Evolutionary conservation across 2,797 vertebrate species (phyloP), one percentile per base, ranked within the genome.

Genomic region (Ctenopoma kingsleyae): DNA sequence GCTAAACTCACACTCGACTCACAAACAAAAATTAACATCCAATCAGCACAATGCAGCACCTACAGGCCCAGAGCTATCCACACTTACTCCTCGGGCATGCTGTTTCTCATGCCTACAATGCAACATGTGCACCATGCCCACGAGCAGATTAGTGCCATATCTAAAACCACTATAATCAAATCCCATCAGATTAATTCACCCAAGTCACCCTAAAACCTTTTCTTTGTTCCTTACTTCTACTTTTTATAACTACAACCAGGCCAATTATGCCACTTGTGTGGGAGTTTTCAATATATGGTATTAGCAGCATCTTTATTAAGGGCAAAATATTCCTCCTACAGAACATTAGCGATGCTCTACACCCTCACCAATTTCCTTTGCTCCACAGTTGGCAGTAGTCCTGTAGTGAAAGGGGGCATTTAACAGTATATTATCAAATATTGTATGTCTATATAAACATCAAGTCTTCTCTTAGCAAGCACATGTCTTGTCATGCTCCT

Each of bases 71-170:
- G 15, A 41, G 22, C 40, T 50, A 46, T 13, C 60, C 15, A 46
- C 20, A 53, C 16, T 30, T 67, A 22, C 53, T 20, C 57, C 35
- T 67, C 61, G 15, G 23, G 56, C 53, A 36, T 15, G 4, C 9
- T 8, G 8, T 23, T 13, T 43, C 30, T 56, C 38, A 46, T 59
- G 58, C 35, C 36, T 32, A 63, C 70, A 30, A 46, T 49, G 49
- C 59, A 78, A 57, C 56, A 74, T 61, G 54, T 74, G 35, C 40
- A 27, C 25, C 1, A 32, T 38, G 16, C 59, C 69, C 20, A 13
- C 22, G 66, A 71, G 74, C 72, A 90, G 83, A 86, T 90, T 88
- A 87, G 62, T 38, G 64, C 50, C 67, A 70, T 81, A 85, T 84
- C 74, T 80, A 76, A 85, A 87, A 75, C 71, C 70, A 75, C 74